Conservation (phyloP, 2,113 vertebrate genomes). For the Eptesicus fuscus region DNA sequence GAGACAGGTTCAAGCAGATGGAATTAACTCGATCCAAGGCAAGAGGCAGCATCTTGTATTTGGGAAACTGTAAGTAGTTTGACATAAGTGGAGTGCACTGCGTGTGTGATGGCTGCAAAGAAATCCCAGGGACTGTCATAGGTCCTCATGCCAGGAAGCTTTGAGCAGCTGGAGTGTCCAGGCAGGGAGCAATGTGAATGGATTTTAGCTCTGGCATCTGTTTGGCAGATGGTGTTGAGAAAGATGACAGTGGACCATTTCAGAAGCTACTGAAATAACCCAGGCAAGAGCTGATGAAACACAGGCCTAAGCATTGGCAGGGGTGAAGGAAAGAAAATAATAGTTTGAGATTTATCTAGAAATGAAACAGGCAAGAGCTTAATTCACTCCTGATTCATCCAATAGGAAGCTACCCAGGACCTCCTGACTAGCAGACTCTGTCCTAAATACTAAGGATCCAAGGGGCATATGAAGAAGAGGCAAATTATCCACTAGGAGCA, state of each 20-base stretch:
- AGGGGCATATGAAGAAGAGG: background rate
- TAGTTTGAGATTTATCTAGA: conserved; percentile 29
- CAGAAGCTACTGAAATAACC: conserved; percentile 54
- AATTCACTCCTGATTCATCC: conserved; percentile 42
- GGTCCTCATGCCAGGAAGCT: background rate
- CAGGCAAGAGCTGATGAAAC: conserved; percentile 43
- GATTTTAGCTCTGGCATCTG: conserved; percentile 8
- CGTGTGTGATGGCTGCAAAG: background rate
- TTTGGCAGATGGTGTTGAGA: conserved; percentile 36
- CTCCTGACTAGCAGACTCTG: background rate
- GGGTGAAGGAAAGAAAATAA: conserved; percentile 3
- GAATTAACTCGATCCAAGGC: background rate
- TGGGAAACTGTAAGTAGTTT: background rate
- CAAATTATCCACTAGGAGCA: background rate
- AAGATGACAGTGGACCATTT: conserved; percentile 29
- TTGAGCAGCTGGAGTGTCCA: background rate
- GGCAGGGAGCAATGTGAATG: background rate
- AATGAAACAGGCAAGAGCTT: conserved; percentile 34
- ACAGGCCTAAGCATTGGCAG: conserved; percentile 35
- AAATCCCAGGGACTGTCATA: background rate
- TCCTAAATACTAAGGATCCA: background rate
- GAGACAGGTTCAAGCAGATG: background rate
- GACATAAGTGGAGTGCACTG: background rate
- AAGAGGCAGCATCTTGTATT: background rate
- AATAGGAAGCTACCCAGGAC: background rate